Conservation (phyloP, 2,888 invertebrate species). For the Trachelus iudaicus region DNA sequence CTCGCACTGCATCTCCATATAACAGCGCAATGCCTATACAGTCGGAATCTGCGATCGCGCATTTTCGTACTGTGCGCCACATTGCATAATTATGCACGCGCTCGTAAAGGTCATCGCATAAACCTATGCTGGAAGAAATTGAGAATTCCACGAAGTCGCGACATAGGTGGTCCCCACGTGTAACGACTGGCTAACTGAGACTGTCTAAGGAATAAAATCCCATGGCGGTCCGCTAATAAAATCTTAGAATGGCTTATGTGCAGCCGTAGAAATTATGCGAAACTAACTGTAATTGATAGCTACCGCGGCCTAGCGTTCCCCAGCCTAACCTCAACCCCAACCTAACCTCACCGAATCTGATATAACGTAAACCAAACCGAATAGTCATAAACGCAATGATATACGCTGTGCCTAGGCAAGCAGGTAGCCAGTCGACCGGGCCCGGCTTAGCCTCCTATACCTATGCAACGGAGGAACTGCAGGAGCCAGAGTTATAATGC, state of each 20-base stretch:
- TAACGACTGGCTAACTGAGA: neutral
- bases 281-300: neutral
- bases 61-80: neutral
- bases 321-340: neutral
- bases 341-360: neutral
- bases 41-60: neutral
- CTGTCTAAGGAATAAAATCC: neutral
- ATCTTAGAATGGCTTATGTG: neutral
- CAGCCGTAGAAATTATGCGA: neutral
- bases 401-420: too few species aligned
- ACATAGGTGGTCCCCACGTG: neutral
- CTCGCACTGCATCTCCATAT: neutral
- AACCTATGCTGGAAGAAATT: neutral
- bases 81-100: neutral
- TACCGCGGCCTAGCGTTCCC: neutral
- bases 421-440: too few species aligned
- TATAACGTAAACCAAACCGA: neutral
- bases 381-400: neutral
- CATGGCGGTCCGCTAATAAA: neutral
- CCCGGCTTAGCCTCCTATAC: neutral
- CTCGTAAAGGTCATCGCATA: neutral
- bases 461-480: neutral
- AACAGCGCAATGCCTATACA: neutral
- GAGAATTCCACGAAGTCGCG: neutral
- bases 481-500: neutral